phyloP scores from a whole-genome alignment of 2,888 invertebrate genomes.

The Ochropacha duplaris region DNA sequence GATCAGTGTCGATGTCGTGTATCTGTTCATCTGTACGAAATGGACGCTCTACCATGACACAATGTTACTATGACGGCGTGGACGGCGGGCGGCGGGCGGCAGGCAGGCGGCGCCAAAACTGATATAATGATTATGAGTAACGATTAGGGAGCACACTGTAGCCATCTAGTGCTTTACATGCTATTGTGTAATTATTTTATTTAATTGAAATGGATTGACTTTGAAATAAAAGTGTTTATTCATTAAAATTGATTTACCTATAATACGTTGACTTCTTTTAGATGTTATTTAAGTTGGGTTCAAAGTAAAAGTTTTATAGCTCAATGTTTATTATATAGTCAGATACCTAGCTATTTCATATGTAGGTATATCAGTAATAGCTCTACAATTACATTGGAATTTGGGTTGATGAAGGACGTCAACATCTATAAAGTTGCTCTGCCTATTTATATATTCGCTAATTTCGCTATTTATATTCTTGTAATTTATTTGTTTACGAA shows the following conservation, averaged over 20 bases:
- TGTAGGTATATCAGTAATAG: too few species aligned
- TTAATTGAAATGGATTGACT: neutral
- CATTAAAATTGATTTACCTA: too few species aligned
- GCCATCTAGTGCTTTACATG: neutral
- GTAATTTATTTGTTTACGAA: constrained; percentile 13
- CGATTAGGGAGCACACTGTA: neutral
- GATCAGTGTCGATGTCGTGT: constrained; percentile 33
- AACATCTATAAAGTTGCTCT: constrained; percentile 37
- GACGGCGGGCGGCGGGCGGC: neutral
- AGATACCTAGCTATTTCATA: constrained; percentile 11
- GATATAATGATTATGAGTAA: neutral
- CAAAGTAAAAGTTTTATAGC: too few species aligned
- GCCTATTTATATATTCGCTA: constrained; percentile 27
- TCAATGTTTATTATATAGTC: too few species aligned
- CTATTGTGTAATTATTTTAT: neutral
- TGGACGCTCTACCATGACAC: constrained; percentile 12
- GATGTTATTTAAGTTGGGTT: too few species aligned
- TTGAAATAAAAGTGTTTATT: neutral
- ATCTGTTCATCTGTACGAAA: constrained; percentile 32
- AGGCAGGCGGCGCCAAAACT: neutral
- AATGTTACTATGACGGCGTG: constrained; percentile 5
- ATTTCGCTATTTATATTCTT: constrained; percentile 1
- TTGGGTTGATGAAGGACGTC: constrained; percentile 41
- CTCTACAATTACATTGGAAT: constrained; percentile 42
- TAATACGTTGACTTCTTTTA: too few species aligned